Evolutionary conservation across 1,140 invertebrate genomes (phyloP).

Genomic region (Streblospio benedicti): DNA sequence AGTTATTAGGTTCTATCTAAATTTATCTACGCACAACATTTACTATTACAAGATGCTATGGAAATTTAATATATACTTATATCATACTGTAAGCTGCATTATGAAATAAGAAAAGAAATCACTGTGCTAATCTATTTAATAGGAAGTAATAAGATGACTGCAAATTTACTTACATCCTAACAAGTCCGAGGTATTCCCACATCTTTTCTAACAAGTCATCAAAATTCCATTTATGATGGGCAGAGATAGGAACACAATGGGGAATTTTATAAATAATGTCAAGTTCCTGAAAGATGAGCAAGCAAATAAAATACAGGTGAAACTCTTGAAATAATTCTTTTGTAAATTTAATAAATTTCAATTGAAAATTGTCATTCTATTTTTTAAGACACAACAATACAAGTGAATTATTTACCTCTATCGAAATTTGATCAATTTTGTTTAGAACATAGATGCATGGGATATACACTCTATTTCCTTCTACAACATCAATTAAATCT

Average conservation of each 20-base stretch:
- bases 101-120: too few species aligned
- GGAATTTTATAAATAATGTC: constrained; percentile 99
- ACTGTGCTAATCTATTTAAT: too few species aligned
- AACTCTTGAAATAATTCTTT: not conserved
- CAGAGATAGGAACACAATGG: constrained; percentile 97
- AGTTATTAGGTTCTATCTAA: too few species aligned
- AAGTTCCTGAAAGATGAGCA: constrained; percentile 68
- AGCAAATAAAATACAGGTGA: not conserved
- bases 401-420: constrained; percentile 44
- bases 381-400: not conserved
- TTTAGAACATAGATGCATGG: constrained; percentile 98
- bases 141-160: too few species aligned
- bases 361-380: constrained; percentile 1
- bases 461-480: constrained; percentile 95
- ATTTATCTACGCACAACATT: too few species aligned
- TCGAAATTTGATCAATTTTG: constrained; percentile 77
- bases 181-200: constrained; percentile 94
- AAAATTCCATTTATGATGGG: constrained; percentile 99
- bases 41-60: too few species aligned
- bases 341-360: not conserved
- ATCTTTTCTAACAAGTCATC: constrained; percentile 97
- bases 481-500: constrained; percentile 96
- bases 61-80: too few species aligned
- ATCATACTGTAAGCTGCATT: too few species aligned
- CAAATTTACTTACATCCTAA: constrained; percentile 82